Base-by-base conservation (phyloP, 23 tunicate genomes). In the Diplosoma virens region DNA sequence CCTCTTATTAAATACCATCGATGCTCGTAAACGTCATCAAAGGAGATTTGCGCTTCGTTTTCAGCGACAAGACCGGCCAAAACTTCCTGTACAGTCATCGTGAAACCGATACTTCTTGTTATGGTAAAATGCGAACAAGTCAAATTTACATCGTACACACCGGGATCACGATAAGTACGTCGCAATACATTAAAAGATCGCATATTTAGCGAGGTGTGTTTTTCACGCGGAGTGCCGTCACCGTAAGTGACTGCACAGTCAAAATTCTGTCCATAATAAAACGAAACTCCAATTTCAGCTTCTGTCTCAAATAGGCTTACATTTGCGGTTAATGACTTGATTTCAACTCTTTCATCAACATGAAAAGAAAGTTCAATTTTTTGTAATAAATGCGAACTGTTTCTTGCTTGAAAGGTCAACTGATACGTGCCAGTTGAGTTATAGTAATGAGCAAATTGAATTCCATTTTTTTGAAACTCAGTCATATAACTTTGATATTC, bases 1-100 rank as follows among this genome's bases (percentile, higher is more conserved):
- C 96, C 96, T 47, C 63, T 71, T 0, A 71, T n/a, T 14, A 82
- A 35, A 3, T 26, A 71, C 96, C 96, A 89, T 32, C 11, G 14
- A 34, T 82, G 88, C 0, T 53, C 55, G 59, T 77, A 89, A 3
- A 37, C 59, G 37, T 69, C 56, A 4, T 79, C 77, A 50, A 35
- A 78, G 2, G 69, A 31, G 23, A 89, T 36, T 30, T 71, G 81
- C 7, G 58, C 78, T 68, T 78, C 78, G 5, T 32, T 47, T 16
- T 34, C 32, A 3, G 84, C 73, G 23, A 31, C 61, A 16, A 89
- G 33, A 16, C 47, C 58, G 21, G 26, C 33, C 1, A 81, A 69
- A 1, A 54, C 27, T 25, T 28, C 31, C 29, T 82, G 81, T 20
- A 89, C 71, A 4, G 61, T 58, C 1, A 77, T 81, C 1, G 25